Evolutionary conservation across 2,797 vertebrate genomes (phyloP).

Genomic region (Columba guinea): DNA sequence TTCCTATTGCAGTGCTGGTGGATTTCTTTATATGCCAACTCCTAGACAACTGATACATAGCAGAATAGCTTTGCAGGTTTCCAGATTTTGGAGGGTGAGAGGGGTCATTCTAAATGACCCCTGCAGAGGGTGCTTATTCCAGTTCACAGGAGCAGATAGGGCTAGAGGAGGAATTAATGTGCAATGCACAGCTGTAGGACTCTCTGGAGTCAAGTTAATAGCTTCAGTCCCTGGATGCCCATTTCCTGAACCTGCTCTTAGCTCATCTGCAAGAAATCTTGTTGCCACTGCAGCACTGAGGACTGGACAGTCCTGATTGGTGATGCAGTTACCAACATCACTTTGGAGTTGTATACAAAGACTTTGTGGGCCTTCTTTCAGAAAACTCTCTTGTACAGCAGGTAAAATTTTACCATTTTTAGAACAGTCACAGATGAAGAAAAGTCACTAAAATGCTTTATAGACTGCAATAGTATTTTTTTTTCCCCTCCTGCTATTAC

Average conservation of each 20-base stretch:
- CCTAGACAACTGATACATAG: not conserved
- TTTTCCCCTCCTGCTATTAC: not conserved
- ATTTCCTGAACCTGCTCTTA: not conserved
- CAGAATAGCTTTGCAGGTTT: not conserved
- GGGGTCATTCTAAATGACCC: not conserved
- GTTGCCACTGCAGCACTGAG: not conserved
- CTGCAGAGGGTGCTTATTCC: not conserved
- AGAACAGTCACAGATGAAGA: not conserved
- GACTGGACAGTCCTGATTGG: accelerated
- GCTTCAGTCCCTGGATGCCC: not conserved
- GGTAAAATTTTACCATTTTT: not conserved
- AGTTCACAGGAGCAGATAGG: not conserved
- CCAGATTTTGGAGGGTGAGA: not conserved
- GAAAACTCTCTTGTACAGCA: not conserved
- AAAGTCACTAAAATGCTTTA: not conserved
- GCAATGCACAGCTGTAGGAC: not conserved
- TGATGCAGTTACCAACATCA: not conserved
- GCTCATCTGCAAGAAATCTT: not conserved
- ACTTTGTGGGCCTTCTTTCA: not conserved
- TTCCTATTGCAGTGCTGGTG: not conserved
- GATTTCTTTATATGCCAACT: not conserved
- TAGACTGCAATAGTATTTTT: not conserved
- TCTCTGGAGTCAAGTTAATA: not conserved
- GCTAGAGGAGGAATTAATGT: not conserved
- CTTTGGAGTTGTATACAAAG: not conserved